Evolutionary conservation across 2,888 invertebrate species (phyloP).

Genomic region (Neria commutata): DNA sequence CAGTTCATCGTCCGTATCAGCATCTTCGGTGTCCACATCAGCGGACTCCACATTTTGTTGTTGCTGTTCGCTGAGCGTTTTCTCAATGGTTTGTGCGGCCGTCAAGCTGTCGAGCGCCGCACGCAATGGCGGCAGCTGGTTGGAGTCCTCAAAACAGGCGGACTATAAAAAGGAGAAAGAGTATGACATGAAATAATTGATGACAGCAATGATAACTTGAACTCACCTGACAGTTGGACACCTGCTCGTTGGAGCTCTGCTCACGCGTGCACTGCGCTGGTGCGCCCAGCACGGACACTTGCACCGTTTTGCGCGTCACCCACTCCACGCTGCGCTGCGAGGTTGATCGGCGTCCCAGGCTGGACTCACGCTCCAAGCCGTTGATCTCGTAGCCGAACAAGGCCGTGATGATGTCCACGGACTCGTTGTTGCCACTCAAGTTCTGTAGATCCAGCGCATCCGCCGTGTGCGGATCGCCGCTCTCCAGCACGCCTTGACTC

Average conservation of each 20-base stretch:
- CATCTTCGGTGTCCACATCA: conserved; percentile 33
- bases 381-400: conserved; percentile 46
- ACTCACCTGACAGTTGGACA: conserved; percentile 66
- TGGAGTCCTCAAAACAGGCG: conserved; percentile 53
- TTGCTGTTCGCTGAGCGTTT: background rate
- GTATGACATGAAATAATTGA: background rate
- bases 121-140: conserved; percentile 39
- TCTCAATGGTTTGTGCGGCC: background rate
- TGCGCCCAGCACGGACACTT: conserved; percentile 56
- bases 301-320: conserved; percentile 39
- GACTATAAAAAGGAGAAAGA: conserved; percentile 41
- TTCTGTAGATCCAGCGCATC: conserved; percentile 55
- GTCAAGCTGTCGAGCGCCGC: conserved; percentile 1
- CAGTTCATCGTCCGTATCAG: conserved; percentile 38
- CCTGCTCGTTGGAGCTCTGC: conserved; percentile 48
- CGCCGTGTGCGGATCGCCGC: conserved; percentile 35
- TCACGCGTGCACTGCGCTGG: conserved; percentile 61
- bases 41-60: conserved; percentile 25
- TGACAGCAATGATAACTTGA: background rate
- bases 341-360: conserved; percentile 44
- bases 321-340: conserved; percentile 42
- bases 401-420: conserved; percentile 48
- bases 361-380: conserved; percentile 41
- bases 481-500: conserved; percentile 40
- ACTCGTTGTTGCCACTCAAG: conserved; percentile 53